Evolutionary conservation across 2,113 vertebrate species (phyloP).

Genomic region (Leuciscus idus): DNA sequence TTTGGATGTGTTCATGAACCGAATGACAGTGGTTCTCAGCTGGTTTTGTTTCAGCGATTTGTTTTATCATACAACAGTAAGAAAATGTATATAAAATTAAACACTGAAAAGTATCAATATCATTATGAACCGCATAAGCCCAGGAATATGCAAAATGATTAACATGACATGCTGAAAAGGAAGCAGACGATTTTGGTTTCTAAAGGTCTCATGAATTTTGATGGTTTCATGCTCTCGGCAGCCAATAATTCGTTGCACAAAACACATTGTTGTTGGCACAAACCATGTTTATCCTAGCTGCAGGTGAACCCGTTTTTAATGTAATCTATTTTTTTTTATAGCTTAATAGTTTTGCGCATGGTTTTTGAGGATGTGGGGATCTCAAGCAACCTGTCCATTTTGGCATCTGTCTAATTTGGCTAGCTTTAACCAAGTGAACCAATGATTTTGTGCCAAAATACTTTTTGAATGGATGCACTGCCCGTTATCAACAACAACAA

Average conservation of each 20-base stretch:
- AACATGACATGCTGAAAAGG: constrained; percentile 17
- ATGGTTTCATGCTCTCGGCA: neutral
- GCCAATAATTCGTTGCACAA: neutral
- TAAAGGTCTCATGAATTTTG: constrained; percentile 28
- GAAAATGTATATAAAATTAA: neutral
- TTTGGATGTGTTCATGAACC: neutral
- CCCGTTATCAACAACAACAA: neutral
- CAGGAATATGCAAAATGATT: neutral
- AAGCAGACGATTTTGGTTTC: constrained; percentile 20
- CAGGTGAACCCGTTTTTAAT: neutral
- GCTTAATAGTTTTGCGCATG: neutral
- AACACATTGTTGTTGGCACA: constrained; percentile 20
- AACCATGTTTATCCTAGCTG: constrained; percentile 18
- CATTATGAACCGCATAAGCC: neutral
- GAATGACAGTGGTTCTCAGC: neutral
- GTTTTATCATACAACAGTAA: neutral
- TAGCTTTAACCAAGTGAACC: neutral
- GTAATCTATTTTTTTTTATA: neutral
- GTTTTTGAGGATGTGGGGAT: neutral
- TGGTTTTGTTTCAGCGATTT: neutral
- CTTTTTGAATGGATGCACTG: neutral
- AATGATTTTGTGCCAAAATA: neutral
- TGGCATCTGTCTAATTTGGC: constrained; percentile 2
- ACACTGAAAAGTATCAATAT: neutral
- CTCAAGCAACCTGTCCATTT: constrained; percentile 5